A percentile compares a stretch with the other conserved stretches of the same genome.
Evolutionary conservation across 2,113 vertebrate species (phyloP).

Genomic region (Vulpes lagopus): DNA sequence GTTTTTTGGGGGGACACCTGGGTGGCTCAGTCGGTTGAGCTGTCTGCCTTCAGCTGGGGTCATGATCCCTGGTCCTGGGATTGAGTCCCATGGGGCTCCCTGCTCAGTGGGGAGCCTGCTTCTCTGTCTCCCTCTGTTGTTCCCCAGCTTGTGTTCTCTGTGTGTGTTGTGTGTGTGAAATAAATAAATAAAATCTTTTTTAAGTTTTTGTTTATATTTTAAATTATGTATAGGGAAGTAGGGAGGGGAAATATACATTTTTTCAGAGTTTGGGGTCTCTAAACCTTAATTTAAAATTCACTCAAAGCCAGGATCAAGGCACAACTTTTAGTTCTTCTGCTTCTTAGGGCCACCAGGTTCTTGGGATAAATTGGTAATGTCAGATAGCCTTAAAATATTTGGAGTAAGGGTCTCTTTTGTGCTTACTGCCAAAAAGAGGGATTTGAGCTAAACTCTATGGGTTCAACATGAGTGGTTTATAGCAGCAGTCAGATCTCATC

Average conservation of each 20-base stretch:
- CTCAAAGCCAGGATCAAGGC: background rate
- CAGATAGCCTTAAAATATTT: background rate
- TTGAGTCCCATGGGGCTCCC: too few species aligned
- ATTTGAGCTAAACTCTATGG: background rate
- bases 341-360: background rate
- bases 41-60: too few species aligned
- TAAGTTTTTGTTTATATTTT: conserved; percentile 42
- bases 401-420: background rate
- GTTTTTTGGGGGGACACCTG: background rate
- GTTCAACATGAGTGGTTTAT: background rate
- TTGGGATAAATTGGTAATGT: background rate
- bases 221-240: background rate
- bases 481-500: background rate
- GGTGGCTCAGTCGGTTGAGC: too few species aligned
- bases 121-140: too few species aligned
- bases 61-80: too few species aligned
- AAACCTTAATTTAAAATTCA: background rate
- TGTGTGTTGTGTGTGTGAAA: too few species aligned
- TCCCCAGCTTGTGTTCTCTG: too few species aligned
- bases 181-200: too few species aligned
- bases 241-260: background rate
- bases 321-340: background rate
- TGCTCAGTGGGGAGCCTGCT: too few species aligned
- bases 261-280: background rate
- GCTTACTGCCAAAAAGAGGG: background rate